phyloP scores from a whole-genome alignment of 2,113 vertebrate species.

The Epinephelus fuscoguttatus region DNA sequence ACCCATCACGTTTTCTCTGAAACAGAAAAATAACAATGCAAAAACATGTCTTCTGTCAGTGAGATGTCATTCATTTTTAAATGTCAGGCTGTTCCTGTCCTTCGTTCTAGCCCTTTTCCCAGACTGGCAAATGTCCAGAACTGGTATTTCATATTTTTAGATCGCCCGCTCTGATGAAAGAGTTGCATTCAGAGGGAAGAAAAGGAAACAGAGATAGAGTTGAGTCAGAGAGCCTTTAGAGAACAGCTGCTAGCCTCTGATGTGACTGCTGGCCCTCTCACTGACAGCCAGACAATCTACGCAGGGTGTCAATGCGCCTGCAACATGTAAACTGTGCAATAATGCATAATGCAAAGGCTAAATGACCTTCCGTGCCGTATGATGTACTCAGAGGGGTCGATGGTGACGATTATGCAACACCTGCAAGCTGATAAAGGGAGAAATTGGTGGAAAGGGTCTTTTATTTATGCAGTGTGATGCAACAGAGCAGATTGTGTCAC shows the following conservation, averaged over 20 bases:
- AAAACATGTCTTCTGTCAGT: slow-evolving; percentile 43
- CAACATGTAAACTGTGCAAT: slow-evolving; percentile 65
- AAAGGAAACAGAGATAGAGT: slow-evolving; percentile 48
- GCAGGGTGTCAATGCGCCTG: slow-evolving; percentile 36
- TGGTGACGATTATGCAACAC: slow-evolving; percentile 42
- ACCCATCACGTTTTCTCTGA: background rate
- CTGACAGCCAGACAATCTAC: slow-evolving; percentile 33
- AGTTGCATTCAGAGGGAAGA: slow-evolving; percentile 59
- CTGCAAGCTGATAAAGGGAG: slow-evolving; percentile 38
- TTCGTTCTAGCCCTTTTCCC: slow-evolving; percentile 53
- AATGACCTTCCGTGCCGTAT: slow-evolving; percentile 67
- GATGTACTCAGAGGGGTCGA: slow-evolving; percentile 42
- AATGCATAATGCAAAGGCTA: slow-evolving; percentile 63
- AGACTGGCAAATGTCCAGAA: slow-evolving; percentile 66
- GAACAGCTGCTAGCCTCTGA: slow-evolving; percentile 63
- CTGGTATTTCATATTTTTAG: slow-evolving; percentile 72
- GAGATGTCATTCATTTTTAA: slow-evolving; percentile 72
- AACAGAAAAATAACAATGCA: slow-evolving; percentile 36
- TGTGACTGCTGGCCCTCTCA: slow-evolving; percentile 54
- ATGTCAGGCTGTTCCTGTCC: slow-evolving; percentile 75
- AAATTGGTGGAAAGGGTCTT: slow-evolving; percentile 9
- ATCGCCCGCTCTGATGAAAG: slow-evolving; percentile 72
- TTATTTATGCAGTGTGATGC: slow-evolving; percentile 25
- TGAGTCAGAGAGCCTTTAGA: slow-evolving; percentile 60
- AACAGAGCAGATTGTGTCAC: slow-evolving; percentile 16